Conservation (phyloP, 2,888 invertebrate species). For the Dasypogon diadema region DNA sequence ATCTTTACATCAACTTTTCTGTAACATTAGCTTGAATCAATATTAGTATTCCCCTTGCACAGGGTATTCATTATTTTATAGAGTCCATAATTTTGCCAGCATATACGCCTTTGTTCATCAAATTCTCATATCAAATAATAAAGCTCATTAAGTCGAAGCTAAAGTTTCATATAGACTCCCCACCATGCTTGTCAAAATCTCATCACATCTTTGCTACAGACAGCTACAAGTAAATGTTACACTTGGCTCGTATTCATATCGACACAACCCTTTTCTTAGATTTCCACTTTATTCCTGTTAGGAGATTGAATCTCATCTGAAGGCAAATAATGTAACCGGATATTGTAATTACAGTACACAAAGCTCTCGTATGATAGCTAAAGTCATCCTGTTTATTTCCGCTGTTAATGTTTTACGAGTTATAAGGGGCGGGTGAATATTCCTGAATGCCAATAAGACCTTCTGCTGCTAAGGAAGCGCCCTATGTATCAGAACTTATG, state of each 20-base stretch:
- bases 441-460: too few species aligned
- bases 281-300: neutral
- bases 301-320: neutral
- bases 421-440: neutral
- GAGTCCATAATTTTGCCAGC: too few species aligned
- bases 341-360: conserved; percentile 33
- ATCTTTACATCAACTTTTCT: neutral
- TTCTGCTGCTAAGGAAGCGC: too few species aligned
- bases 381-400: conserved; percentile 25
- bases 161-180: neutral
- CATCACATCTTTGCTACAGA: neutral
- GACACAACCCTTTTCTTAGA: conserved; percentile 11
- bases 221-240: neutral
- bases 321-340: conserved; percentile 35
- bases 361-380: neutral
- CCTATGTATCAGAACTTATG: too few species aligned
- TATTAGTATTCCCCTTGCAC: too few species aligned
- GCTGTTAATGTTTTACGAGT: conserved; percentile 13
- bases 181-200: neutral
- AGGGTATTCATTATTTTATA: too few species aligned
- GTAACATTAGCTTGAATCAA: too few species aligned
- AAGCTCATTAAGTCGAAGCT: conserved; percentile 4
- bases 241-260: neutral
- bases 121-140: conserved; percentile 29
- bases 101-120: conserved; percentile 1